Evolutionary conservation across 2,888 invertebrate species (phyloP).

Genomic region (Acheta domesticus): DNA sequence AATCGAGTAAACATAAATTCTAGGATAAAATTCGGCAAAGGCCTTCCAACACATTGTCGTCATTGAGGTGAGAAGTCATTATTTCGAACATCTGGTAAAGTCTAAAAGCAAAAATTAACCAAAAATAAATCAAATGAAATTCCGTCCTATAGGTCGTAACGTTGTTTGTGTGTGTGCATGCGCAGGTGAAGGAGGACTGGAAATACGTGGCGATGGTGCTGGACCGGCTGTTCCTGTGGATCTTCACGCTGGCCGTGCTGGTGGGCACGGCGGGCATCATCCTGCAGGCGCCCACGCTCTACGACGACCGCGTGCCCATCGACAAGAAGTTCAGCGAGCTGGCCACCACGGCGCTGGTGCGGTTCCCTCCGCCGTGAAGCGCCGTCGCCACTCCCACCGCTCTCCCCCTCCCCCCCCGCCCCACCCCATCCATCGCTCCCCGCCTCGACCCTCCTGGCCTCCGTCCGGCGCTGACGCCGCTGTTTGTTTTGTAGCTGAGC

Average conservation of each 20-base stretch:
- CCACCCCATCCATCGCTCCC: background rate
- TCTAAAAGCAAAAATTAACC: no score
- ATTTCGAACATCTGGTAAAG: no score
- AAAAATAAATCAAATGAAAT: no score
- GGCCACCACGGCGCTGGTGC: conserved; percentile 75
- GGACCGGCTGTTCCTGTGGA: conserved; percentile 94
- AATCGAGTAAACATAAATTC: no score
- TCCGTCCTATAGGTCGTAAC: no score
- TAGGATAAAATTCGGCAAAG: no score
- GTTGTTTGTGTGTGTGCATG: background rate
- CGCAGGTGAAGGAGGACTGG: conserved; percentile 96
- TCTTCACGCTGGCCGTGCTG: conserved; percentile 92
- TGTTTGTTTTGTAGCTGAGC: background rate
- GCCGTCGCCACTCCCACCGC: background rate
- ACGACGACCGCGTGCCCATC: conserved; percentile 85
- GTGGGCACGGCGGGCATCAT: conserved; percentile 93
- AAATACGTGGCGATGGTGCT: conserved; percentile 98
- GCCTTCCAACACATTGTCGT: no score
- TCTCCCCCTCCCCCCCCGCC: background rate
- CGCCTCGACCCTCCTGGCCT: background rate
- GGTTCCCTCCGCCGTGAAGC: conserved; percentile 57
- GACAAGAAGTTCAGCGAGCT: conserved; percentile 86
- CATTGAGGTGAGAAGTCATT: no score
- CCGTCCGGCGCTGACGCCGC: background rate
- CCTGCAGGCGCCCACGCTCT: conserved; percentile 89